Evolutionary conservation across 2,888 invertebrate genomes (phyloP), one percentile per base, ranked within the genome.

Genomic region (Campoplex capitator): DNA sequence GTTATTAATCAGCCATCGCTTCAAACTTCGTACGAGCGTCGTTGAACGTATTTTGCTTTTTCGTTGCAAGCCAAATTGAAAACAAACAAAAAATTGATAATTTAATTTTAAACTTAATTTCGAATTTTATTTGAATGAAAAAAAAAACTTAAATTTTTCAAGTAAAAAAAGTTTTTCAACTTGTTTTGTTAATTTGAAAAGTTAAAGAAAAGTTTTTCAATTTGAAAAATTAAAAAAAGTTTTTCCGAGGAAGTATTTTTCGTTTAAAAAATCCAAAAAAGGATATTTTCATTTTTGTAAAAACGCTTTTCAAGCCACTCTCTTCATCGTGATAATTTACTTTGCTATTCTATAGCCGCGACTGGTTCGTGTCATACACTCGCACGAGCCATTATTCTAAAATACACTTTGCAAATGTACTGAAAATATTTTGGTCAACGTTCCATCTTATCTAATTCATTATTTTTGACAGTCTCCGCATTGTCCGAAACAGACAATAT

Each of bases 401-500:
- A 62, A 13, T 62, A 32, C 32, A 7, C 9, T 11, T 4, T 13
- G 16, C 3, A 28, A 62, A 62, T 2, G 32, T 32, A 7, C 0
- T 13, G 3, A 32, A 62, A 62, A 62, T 62, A 62, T 32, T 62
- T n/a, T 4, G 9, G n/a, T 3, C 2, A 38, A 38, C 38, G 38
- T 38, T 18, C 7, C 16, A 8, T 71, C 32, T 51, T 32, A 4
- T 71, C 51, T 28, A 18, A 71, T 48, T 8, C 70, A 42, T 3
- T 58, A 11, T 35, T 56, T 56, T 56, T 35, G 56, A 32, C 56
- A 13, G 3, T 54, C 18, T 18, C 38, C 28, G 23, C 23, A 16
- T 75, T 58, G 56, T 42, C 38, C 54, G 35, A 58, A 32, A 3
- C 73, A n/a, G 11, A 8, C 3, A 58, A 75, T 75, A 75, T 75